Evolutionary conservation across 1,140 invertebrate species (phyloP).

Genomic region (Phortica variegata): DNA sequence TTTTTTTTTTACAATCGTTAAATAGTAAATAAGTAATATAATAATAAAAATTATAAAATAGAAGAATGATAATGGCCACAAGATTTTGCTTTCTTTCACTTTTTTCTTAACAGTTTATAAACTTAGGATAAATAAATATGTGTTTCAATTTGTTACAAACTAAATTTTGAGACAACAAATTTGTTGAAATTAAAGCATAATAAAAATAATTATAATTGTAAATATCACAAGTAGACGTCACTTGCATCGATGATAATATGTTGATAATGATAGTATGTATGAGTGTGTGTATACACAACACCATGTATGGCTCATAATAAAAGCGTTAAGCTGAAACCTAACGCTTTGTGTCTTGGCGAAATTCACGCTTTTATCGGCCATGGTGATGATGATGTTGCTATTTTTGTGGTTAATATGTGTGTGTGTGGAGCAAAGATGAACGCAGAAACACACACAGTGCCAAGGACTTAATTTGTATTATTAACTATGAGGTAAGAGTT

Average conservation of each 20-base stretch:
- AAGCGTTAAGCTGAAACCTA: too few species aligned
- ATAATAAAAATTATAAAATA: conserved; percentile 18
- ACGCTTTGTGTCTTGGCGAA: too few species aligned
- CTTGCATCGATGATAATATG: conserved; percentile 51
- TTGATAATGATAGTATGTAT: conserved; percentile 10
- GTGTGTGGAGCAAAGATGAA: conserved; percentile 7
- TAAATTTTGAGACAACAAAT: conserved; percentile 18
- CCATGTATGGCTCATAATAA: conserved; percentile 4
- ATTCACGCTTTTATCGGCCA: too few species aligned
- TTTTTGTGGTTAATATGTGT: conserved; percentile 16
- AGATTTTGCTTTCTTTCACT: conserved; percentile 1
- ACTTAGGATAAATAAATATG: conserved; percentile 2
- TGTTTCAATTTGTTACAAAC: not conserved
- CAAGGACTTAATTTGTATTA: too few species aligned
- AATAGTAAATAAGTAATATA: conserved; percentile 6
- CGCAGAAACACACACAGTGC: too few species aligned
- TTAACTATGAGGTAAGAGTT: too few species aligned
- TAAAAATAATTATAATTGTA: conserved; percentile 49
- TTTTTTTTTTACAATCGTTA: too few species aligned
- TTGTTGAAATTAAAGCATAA: conserved; percentile 23
- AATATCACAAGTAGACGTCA: conserved; percentile 53
- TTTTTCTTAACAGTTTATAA: not conserved
- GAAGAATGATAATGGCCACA: conserved; percentile 6
- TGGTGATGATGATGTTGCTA: too few species aligned
- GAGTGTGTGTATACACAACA: conserved; percentile 6